phyloP scores from a whole-genome alignment of 2,888 invertebrate genomes.

The Drosophila leonis region DNA sequence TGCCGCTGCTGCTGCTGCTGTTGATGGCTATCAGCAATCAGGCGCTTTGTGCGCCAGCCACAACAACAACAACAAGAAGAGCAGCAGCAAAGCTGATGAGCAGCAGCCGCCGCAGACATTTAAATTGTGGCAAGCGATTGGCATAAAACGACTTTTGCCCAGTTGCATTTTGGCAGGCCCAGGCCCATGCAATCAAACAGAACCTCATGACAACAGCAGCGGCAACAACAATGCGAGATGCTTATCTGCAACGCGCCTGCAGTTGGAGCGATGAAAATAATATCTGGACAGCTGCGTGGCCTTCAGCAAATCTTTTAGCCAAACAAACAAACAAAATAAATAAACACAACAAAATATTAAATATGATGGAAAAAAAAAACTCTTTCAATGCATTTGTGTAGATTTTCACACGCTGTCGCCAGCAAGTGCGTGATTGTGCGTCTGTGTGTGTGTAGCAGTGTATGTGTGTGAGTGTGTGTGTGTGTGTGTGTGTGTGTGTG shows the following conservation, averaged over 20 bases:
- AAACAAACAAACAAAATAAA: constrained; percentile 17
- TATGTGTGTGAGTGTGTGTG: background rate
- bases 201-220: constrained; percentile 49
- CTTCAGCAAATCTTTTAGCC: constrained; percentile 36
- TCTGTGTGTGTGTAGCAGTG: constrained; percentile 24
- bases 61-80: constrained; percentile 47
- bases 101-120: constrained; percentile 64
- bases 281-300: constrained; percentile 46
- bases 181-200: constrained; percentile 45
- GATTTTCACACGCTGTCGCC: constrained; percentile 75
- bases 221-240: constrained; percentile 26
- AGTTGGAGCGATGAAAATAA: constrained; percentile 13
- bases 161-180: constrained; percentile 34
- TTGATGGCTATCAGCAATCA: constrained; percentile 82
- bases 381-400: constrained; percentile 37
- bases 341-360: constrained; percentile 11
- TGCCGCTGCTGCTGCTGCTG: constrained; percentile 36
- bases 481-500: constrained; percentile 11
- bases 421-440: constrained; percentile 34
- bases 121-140: constrained; percentile 47
- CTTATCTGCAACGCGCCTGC: constrained; percentile 18
- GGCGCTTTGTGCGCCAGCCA: constrained; percentile 76
- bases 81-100: constrained; percentile 60
- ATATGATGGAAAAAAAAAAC: constrained; percentile 9
- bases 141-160: constrained; percentile 38